A percentile compares a stretch with the other conserved stretches of the same genome.
Evolutionary conservation across 2,888 invertebrate species (phyloP).

Genomic region (Prosapia bicincta): DNA sequence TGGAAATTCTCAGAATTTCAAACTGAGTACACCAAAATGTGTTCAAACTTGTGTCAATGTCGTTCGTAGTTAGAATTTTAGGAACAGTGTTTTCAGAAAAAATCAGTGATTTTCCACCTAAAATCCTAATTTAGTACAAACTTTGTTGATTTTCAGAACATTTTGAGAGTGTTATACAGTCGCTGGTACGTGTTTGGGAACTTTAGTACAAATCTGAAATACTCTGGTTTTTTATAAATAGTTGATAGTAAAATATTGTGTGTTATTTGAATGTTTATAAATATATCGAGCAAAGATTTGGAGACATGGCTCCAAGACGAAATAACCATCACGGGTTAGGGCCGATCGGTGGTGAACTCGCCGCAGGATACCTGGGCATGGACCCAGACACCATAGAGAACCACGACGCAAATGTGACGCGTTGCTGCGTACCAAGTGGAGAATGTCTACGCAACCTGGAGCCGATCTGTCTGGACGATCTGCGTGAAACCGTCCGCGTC

Average conservation of each 20-base stretch:
- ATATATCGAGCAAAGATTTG: background rate
- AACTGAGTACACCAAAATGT: slow-evolving; percentile 39
- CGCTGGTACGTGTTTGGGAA: slow-evolving; percentile 8
- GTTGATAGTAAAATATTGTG: too few relatives aligned
- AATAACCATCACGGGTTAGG: slow-evolving; percentile 40
- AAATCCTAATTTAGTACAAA: slow-evolving; percentile 38
- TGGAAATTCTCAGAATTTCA: slow-evolving; percentile 23
- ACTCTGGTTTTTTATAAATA: too few relatives aligned
- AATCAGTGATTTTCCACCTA: background rate
- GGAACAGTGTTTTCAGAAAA: slow-evolving; percentile 11
- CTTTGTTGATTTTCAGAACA: slow-evolving; percentile 12
- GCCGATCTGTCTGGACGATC: slow-evolving; percentile 61
- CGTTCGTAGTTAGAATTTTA: slow-evolving; percentile 3
- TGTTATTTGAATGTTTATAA: slow-evolving; percentile 6
- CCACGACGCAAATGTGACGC: slow-evolving; percentile 53
- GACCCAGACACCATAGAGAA: slow-evolving; percentile 40
- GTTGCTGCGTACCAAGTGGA: slow-evolving; percentile 78
- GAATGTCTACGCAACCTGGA: slow-evolving; percentile 65
- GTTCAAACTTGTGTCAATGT: slow-evolving; percentile 33
- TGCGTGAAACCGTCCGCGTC: slow-evolving; percentile 80
- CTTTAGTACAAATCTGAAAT: slow-evolving; percentile 35
- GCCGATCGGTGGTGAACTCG: slow-evolving; percentile 39
- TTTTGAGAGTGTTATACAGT: background rate
- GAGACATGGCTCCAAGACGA: slow-evolving; percentile 37
- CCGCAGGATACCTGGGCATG: slow-evolving; percentile 20